Percentiles rank a stretch among this genome's conserved stretches.
These are phyloP conservation scores for Protomyctophum bolini DNA, from an alignment of 2,113 vertebrate genomes.

Conservation along the genomic window DNA sequence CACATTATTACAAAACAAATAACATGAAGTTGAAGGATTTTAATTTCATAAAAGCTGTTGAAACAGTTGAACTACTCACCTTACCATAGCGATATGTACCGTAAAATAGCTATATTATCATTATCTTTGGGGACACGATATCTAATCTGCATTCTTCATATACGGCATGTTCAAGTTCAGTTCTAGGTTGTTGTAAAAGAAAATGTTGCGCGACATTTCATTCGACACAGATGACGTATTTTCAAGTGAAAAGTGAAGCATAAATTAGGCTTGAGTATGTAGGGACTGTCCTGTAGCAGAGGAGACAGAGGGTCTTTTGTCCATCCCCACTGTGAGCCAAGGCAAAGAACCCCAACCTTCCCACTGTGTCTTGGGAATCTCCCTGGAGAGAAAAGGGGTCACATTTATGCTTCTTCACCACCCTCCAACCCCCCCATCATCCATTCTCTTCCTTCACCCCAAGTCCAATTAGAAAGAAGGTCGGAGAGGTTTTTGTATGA, in stretches of 20 bases:
- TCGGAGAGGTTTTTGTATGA: constrained; percentile 69
- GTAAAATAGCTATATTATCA: too few relatives aligned
- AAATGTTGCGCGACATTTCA: too few relatives aligned
- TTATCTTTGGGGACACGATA: too few relatives aligned
- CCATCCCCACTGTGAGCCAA: constrained; percentile 28
- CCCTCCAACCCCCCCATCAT: constrained; percentile 25
- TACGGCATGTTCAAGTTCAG: neutral
- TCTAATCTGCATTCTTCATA: neutral
- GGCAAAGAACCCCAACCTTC: constrained; percentile 53
- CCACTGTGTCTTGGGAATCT: constrained; percentile 71
- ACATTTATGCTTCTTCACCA: constrained; percentile 54
- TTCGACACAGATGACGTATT: too few relatives aligned
- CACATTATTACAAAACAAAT: too few relatives aligned
- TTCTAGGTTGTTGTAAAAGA: too few relatives aligned
- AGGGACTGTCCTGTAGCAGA: constrained; percentile 24
- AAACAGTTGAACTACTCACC: too few relatives aligned
- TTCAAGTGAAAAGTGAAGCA: too few relatives aligned
- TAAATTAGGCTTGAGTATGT: neutral
- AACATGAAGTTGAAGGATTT: too few relatives aligned
- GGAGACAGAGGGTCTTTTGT: constrained; percentile 55
- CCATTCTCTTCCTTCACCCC: constrained; percentile 54
- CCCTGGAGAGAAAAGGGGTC: constrained; percentile 49
- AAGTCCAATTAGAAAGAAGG: constrained; percentile 78
- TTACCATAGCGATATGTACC: too few relatives aligned
- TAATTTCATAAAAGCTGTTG: too few relatives aligned